phyloP scores from a whole-genome alignment of 2,888 invertebrate genomes.

The Villa cingulata region DNA sequence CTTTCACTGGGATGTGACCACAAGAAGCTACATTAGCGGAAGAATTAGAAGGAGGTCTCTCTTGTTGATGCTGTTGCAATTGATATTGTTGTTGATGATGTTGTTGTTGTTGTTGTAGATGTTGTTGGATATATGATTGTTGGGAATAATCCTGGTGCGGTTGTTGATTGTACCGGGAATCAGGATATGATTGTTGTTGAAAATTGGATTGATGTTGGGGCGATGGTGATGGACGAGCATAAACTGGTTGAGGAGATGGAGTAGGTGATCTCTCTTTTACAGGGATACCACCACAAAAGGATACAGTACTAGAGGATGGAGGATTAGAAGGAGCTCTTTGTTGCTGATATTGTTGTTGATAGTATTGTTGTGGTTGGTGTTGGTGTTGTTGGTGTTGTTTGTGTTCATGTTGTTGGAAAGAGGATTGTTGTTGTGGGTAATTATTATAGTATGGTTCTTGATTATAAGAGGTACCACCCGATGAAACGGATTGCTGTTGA shows the following conservation, averaged over 20 bases:
- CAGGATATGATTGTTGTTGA: neutral
- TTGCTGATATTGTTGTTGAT: neutral
- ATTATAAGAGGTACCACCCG: neutral
- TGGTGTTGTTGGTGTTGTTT: conserved; percentile 20
- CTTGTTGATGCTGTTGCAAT: neutral
- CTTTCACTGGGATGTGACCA: conserved; percentile 10
- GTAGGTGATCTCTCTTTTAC: neutral
- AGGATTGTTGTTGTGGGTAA: conserved; percentile 1
- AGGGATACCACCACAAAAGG: neutral
- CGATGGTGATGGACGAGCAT: conserved; percentile 14
- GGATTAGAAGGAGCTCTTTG: neutral
- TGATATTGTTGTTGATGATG: conserved; percentile 7
- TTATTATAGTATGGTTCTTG: neutral
- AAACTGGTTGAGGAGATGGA: conserved; percentile 18
- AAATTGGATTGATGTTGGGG: conserved; percentile 2
- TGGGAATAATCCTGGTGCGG: conserved; percentile 1
- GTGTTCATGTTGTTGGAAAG: too few relatives aligned
- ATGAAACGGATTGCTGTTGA: neutral
- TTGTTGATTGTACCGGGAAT: conserved; percentile 5
- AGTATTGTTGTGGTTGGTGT: conserved; percentile 26
- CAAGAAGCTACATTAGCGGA: conserved; percentile 14
- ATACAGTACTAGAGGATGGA: neutral
- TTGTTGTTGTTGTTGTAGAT: conserved; percentile 13
- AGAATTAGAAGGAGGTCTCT: conserved; percentile 1
- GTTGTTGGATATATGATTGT: conserved; percentile 5